A percentile compares a stretch with the other conserved stretches of the same genome.
Evolutionary conservation across 2,113 vertebrate species (phyloP).

Genomic region (Oryctolagus cuniculus): mOryCun1.1 NC_091440.1:51008501-51009000

Average conservation of each 20-base stretch:
- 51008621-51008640: constrained; percentile 35
- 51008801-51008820: neutral
- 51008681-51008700: neutral
- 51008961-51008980: neutral
- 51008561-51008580: too few relatives aligned
- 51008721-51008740: neutral
- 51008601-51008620: neutral
- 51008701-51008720: neutral
- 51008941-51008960: neutral
- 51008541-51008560: too few relatives aligned
- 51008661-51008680: neutral
- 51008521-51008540: too few relatives aligned
- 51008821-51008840: neutral
- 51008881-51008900: neutral
- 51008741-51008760: neutral
- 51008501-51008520: too few relatives aligned
- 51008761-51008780: neutral
- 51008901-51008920: neutral
- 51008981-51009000: neutral
- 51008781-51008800: neutral
- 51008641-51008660: neutral
- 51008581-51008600: too few relatives aligned
- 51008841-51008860: neutral
- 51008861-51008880: neutral
- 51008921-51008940: neutral